These are phyloP conservation scores for Cerastis leucographa DNA, from an alignment of 2,888 invertebrate genomes.

Conservation along the genomic window DNA sequence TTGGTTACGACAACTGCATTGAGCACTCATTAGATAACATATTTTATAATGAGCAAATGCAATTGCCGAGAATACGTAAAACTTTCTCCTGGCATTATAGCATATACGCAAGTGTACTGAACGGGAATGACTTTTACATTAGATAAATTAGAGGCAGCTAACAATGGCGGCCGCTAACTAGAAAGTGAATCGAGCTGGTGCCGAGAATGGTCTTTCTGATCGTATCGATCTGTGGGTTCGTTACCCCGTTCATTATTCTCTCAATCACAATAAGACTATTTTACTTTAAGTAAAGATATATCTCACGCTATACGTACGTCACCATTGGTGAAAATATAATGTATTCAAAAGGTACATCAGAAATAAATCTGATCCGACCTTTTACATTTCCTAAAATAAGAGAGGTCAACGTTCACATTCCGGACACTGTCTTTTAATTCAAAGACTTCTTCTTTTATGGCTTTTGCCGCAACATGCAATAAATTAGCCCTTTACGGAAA, in stretches of 20 bases:
- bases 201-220: constrained; percentile 85
- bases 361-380: constrained; percentile 48
- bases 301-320: constrained; percentile 34
- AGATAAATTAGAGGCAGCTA: constrained; percentile 84
- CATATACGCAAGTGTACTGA: constrained; percentile 71
- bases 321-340: constrained; percentile 35
- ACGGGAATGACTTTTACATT: constrained; percentile 82
- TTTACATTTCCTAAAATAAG: constrained; percentile 66
- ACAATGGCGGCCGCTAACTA: constrained; percentile 86
- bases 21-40: constrained; percentile 26
- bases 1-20: constrained; percentile 5
- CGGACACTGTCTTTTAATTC: constrained; percentile 83
- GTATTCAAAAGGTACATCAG: constrained; percentile 62
- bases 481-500: constrained; percentile 88
- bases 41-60: constrained; percentile 43
- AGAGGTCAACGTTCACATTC: constrained; percentile 82
- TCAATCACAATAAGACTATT: constrained; percentile 83
- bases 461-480: constrained; percentile 85
- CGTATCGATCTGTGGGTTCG: constrained; percentile 83
- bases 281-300: constrained; percentile 65
- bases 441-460: constrained; percentile 83
- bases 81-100: constrained; percentile 62
- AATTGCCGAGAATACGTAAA: constrained; percentile 35
- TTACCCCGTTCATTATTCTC: constrained; percentile 85
- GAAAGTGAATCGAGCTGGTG: constrained; percentile 85